These are phyloP conservation scores for Caradrina clavipalpis DNA, from an alignment of 2,888 invertebrate species.

Conservation along the genomic window DNA sequence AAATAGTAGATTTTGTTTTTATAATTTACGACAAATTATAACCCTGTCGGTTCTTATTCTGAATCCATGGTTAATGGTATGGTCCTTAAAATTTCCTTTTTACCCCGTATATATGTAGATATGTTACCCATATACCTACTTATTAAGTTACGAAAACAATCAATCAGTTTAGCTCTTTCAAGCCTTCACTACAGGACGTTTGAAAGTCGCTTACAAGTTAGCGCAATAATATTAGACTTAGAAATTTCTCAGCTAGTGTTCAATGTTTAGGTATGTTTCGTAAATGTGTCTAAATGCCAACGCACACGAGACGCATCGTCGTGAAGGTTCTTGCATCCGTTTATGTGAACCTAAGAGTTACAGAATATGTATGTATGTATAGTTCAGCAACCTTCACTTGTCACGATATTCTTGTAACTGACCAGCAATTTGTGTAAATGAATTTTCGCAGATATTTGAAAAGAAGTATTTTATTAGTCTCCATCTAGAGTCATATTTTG, in stretches of 20 bases:
- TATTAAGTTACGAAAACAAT: background rate
- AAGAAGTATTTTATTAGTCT: too few species aligned
- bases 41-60: too few species aligned
- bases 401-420: conserved; percentile 36
- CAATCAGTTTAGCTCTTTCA: background rate
- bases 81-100: too few species aligned
- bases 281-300: conserved; percentile 84
- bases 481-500: background rate
- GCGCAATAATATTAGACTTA: conserved; percentile 70
- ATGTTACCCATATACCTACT: too few species aligned
- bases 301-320: conserved; percentile 71
- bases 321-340: conserved; percentile 67
- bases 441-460: background rate
- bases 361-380: conserved; percentile 54
- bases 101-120: too few species aligned
- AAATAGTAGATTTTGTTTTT: too few species aligned
- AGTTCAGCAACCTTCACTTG: conserved; percentile 66
- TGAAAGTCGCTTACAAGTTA: conserved; percentile 59
- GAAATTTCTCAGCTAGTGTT: conserved; percentile 74
- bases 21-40: too few species aligned
- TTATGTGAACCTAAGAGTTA: conserved; percentile 48
- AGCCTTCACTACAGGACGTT: background rate
- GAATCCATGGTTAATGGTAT: too few species aligned
- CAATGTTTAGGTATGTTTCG: conserved; percentile 77
- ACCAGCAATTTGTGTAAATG: conserved; percentile 7